Base-by-base conservation (phyloP, 2,113 vertebrate species). In the Amblyornis subalaris region DNA sequence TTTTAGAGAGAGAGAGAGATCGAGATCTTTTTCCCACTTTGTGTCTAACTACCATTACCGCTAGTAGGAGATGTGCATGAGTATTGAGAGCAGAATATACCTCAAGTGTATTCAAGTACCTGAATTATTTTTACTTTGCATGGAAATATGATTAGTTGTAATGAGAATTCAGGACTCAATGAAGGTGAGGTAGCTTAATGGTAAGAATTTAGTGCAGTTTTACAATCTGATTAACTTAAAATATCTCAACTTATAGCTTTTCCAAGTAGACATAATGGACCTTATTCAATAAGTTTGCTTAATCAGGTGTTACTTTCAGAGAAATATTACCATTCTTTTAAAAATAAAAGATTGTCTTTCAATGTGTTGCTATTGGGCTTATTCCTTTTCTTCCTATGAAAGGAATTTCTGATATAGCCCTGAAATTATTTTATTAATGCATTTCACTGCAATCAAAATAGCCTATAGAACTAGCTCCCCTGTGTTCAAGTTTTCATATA, bases 261-360 rank as follows among this genome's bases (percentile, higher is more conserved):
- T 95, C 62, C 83, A 95, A 93, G 85, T 71, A 94, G 89, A 58
- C 71, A 91, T 89, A 97, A 95, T 93, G 79, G 90, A 93, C 89
- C 64, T 96, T 94, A 95, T 96, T 97, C 89, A 96, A 94, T 95
- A 94, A 94, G 50, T 92, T 96, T 94, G 94, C 88, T 95, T 96
- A 96, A 96, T 93, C 92, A 94, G 44, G 71, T 94, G 77, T 88
- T 96, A 82, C 70, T 74, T 92, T 40, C 14, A 44, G 58, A 91
- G 71, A 96, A 96, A 94, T 85, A 97, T 94, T 76, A 47, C 65
- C 28, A 16, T 93, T 88, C 54, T 89, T 90, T 67, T 92, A 85
- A 94, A 96, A 93, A 89, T 40, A 94, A 91, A 89, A 71, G 6
- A 60, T 66, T 67, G 40, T 13, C 3, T 61, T 95, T 89, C 77